Evolutionary conservation across 2,888 invertebrate species (phyloP).

Genomic region (Euphydryas editha): DNA sequence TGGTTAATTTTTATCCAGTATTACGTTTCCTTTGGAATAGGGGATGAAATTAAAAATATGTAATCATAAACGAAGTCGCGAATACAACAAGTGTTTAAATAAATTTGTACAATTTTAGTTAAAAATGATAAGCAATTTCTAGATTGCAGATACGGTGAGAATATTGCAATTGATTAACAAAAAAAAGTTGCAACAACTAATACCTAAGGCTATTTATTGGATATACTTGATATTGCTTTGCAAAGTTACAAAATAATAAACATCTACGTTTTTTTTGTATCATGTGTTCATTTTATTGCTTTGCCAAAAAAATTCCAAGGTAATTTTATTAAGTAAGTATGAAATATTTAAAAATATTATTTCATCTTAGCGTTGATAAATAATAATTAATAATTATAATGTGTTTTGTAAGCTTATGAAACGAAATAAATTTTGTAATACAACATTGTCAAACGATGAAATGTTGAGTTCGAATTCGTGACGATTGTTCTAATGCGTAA

Average conservation of each 20-base stretch:
- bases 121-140: background rate
- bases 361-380: background rate
- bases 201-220: slow-evolving; percentile 3
- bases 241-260: background rate
- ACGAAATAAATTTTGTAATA: slow-evolving; percentile 12
- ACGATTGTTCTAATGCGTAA: slow-evolving; percentile 28
- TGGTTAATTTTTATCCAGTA: no score
- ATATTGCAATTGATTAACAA: slow-evolving; percentile 1
- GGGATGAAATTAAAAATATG: no score
- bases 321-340: no score
- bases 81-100: no score
- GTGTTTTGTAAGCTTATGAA: background rate
- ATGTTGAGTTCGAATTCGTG: slow-evolving; percentile 31
- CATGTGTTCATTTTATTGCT: background rate
- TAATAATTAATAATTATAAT: background rate
- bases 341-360: background rate
- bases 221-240: background rate
- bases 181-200: background rate
- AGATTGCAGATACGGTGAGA: background rate
- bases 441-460: slow-evolving; percentile 21
- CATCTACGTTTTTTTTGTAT: background rate
- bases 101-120: no score
- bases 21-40: no score
- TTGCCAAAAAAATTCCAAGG: background rate
- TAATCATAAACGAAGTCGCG: no score